Base-by-base conservation (phyloP, 2,888 invertebrate species). In the Drosophila atroscutellata region DNA sequence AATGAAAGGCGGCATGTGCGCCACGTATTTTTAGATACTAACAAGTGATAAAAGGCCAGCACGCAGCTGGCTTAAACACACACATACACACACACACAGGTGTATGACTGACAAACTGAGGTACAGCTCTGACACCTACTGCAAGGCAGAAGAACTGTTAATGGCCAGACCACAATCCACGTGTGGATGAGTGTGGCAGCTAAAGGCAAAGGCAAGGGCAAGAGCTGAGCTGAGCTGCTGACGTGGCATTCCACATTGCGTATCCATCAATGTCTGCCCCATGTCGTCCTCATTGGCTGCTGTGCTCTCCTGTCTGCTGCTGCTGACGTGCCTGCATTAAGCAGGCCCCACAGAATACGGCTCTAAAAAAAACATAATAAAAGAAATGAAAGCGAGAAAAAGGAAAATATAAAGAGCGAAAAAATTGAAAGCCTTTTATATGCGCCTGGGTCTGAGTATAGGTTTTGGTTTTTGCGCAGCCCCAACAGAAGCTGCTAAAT, bases 241-340 rank as follows among this genome's bases (percentile, higher is more conserved):
- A 84, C 86, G 70, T 79, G 88, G 88, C 88, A 84, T 84, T 80
- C 80, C 87, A 72, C 65, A 69, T 68, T 76, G 81, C 80, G 80
- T 86, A 86, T 86, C 86, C 89, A 89, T 89, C 86, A 86, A 89
- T 89, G 86, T 86, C 86, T 84, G 75, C 72, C 80, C 72, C 75
- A 79, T 76, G 81, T 85, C 83, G 73, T 72, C 79, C 74, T 56
- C 56, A 45, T 30, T 30, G 39, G 55, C 37, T 26, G 37, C 26
- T 26, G 74, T 59, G 61, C 75, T 55, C 50, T 63, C 39, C 66
- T 71, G 67, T 58, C 68, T 67, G 68, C 80, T 72, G 84, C 81
- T 86, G 84, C 85, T 87, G 87, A 87, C 88, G 83, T 85, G 84
- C 79, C 82, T 87, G 84, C 85, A 85, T 87, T 85, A 87, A 68